Conservation (phyloP, 2,113 vertebrate genomes). For the Cyphomyrus discorhynchus region DNA sequence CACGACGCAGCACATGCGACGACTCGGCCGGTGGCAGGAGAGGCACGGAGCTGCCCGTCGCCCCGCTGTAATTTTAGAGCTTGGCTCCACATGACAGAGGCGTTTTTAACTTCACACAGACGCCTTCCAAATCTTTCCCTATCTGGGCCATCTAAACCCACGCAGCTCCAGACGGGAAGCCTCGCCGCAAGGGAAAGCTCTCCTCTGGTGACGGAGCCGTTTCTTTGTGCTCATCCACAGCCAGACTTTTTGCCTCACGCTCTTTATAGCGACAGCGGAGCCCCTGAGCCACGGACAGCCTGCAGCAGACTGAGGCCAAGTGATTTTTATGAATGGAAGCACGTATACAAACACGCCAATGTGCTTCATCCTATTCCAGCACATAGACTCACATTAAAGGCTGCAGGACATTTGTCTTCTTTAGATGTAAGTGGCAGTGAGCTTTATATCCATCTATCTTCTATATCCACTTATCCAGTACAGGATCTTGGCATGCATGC, state of each 20-base stretch:
- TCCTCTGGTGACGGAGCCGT: neutral
- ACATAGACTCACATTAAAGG: neutral
- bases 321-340: conserved; percentile 1
- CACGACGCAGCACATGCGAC: neutral
- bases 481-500: neutral
- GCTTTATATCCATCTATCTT: neutral
- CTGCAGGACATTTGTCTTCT: neutral
- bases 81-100: neutral
- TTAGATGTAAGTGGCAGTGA: neutral
- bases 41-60: neutral
- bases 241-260: conserved; percentile 16
- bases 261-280: conserved; percentile 30
- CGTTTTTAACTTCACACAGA: neutral
- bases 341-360: neutral
- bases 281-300: conserved; percentile 27
- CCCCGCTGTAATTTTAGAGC: neutral
- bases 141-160: neutral
- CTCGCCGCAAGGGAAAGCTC: neutral
- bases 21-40: neutral
- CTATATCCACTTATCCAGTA: neutral
- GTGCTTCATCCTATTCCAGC: neutral
- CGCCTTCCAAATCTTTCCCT: neutral
- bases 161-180: neutral
- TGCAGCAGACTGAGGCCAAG: neutral
- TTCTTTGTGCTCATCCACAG: conserved; percentile 19